Base-by-base conservation (phyloP, 1,140 invertebrate genomes). In the Tetramorium alpestre region DNA sequence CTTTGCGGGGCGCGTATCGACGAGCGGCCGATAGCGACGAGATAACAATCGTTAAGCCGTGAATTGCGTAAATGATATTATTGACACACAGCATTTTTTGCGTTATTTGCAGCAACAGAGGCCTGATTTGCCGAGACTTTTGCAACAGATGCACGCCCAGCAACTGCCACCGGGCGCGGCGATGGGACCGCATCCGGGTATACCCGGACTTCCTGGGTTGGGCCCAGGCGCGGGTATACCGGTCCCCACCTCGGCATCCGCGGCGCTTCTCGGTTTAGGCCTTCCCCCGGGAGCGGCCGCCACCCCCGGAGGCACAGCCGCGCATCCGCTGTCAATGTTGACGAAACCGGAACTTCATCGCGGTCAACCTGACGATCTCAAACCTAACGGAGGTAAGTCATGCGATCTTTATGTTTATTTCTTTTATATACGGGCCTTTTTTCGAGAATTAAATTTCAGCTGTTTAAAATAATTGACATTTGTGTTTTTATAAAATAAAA, bases 91-190 rank as follows among this genome's bases (percentile, higher is more conserved):
- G 41, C n/a, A 60, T 38, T 70, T 64, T 82, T 69, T 2, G 22
- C 13, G 2, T 91, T 94, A 89, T 95, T 96, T 96, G 47, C 96
- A 98, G 97, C 97, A 97, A 97, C 97, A 97, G 94, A 96, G 97
- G 92, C 97, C 97, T 49, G 97, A 98, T 93, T 94, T 98, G 72
- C 97, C 97, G 1, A 96, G 97, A 93, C 92, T 98, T 89, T 94
- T 98, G 94, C 98, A 98, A 95, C 98, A 99, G 96, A 98, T 99
- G 98, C 98, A 99, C 92, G 98, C 98, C 8, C 97, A 98, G 93
- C 98, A 98, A 94, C 93, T 99, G 86, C 98, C 98, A 28, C 95
- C 96, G 2, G 97, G 97, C 89, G 97, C 97, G 3, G 96, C 96
- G 8, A 98, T 98, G 92, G 97, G 95, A 51, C 95, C 95, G 6